Evolutionary conservation across 2,797 vertebrate genomes (phyloP), one percentile per base, ranked within the genome.

Genomic region (Acanthurus leucopareius): DNA sequence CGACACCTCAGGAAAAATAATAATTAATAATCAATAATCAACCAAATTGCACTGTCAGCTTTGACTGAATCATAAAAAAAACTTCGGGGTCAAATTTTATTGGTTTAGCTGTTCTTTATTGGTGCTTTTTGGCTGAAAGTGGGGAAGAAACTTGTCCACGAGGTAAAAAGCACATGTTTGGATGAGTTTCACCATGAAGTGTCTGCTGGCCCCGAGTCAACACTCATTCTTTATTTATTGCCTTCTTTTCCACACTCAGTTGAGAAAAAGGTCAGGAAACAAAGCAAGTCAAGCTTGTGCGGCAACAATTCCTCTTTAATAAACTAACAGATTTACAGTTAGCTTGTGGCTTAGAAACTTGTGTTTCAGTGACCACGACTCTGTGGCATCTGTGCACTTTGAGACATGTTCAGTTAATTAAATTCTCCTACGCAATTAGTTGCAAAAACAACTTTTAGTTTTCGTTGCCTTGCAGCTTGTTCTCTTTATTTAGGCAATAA

Each of bases 391-490:
- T 57, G 13, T 59, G 71, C n/a, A 60, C 3, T 40, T 61, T 32
- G n/a, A n/a, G n/a, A 69, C 45, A 3, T 7, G 38, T 57, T 79
- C 45, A 45, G 40, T 7, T 75, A 40, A 82, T 82, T 48, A 52
- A 75, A 75, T 47, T 47, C 47, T 51, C 32, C 6, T 15, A 17
- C 58, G n/a, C n/a, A n/a, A n/a, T n/a, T n/a, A n/a, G n/a, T 25
- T 56, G 66, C 42, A 65, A 71, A 32, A 72, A 52, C 40, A 16
- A 16, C 51, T 58, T 52, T 77, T 28, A 53, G 20, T 63, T 70
- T 59, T 16, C 14, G 16, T 45, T 22, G 54, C 53, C 53, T 53
- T 14, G 40, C 10, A 56, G 59, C n/a, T 58, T 25, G 44, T 64
- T 83, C 44, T 17, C n/a, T 15, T 69, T 17, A 61, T 25, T 56